Evolutionary conservation across 2,797 vertebrate species (phyloP).

Genomic region (Myotis vivesi): DNA sequence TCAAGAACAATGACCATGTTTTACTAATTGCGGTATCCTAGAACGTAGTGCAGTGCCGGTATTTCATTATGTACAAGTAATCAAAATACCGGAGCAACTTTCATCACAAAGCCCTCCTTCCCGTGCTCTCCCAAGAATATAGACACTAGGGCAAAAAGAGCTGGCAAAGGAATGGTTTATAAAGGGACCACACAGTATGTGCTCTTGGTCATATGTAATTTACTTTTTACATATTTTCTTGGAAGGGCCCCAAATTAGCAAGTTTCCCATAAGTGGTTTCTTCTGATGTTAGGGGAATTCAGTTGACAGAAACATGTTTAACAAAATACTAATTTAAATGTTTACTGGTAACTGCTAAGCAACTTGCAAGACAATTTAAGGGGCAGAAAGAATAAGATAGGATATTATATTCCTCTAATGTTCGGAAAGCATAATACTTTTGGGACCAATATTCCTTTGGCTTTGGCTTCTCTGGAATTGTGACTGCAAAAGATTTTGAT

Average conservation of each 20-base stretch:
- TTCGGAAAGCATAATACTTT: slow-evolving; percentile 49
- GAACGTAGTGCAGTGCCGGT: neutral
- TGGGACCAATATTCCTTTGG: slow-evolving; percentile 5
- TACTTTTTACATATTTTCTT: slow-evolving; percentile 21
- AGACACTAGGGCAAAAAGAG: neutral
- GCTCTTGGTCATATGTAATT: neutral
- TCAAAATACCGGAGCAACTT: neutral
- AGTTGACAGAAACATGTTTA: slow-evolving; percentile 33
- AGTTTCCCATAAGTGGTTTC: slow-evolving; percentile 3
- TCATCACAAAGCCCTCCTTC: neutral
- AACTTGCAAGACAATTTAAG: slow-evolving; percentile 60
- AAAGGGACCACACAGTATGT: neutral
- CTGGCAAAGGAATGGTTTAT: neutral
- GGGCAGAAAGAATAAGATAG: slow-evolving; percentile 36
- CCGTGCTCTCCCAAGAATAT: neutral
- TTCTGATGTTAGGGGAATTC: slow-evolving; percentile 23
- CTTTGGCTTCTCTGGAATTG: slow-evolving; percentile 65
- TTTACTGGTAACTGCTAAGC: slow-evolving; percentile 19
- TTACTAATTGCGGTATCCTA: neutral
- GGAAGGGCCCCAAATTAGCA: neutral
- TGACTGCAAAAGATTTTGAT: slow-evolving; percentile 60
- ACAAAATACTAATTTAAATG: slow-evolving; percentile 14
- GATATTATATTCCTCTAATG: neutral
- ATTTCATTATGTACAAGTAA: neutral
- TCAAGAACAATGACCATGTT: neutral